These are phyloP conservation scores for Polyodon spathula DNA, from an alignment of 2,113 vertebrate species.

Conservation along the genomic window DNA sequence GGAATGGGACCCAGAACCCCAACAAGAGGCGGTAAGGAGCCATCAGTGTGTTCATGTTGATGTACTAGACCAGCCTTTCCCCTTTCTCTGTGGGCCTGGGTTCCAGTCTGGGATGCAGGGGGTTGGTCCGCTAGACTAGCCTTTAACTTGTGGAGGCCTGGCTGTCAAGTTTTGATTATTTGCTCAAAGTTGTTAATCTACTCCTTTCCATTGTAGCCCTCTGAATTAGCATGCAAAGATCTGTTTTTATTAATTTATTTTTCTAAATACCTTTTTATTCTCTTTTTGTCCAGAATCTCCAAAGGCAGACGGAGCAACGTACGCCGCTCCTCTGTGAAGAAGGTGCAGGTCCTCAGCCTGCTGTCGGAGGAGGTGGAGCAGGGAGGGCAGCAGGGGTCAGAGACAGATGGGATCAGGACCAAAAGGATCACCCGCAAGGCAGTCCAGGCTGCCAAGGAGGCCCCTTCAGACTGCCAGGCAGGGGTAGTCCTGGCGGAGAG, in stretches of 20 bases:
- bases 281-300: constrained; percentile 41
- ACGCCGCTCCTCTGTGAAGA: constrained; percentile 44
- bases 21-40: constrained; percentile 58
- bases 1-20: constrained; percentile 45
- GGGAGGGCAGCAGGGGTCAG: not conserved
- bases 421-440: not conserved
- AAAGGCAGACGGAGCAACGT: constrained; percentile 57
- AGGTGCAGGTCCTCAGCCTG: constrained; percentile 35
- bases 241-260: too few species aligned
- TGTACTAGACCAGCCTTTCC: not conserved
- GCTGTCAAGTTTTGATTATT: too few species aligned
- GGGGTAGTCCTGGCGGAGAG: constrained; percentile 3
- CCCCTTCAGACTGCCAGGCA: not conserved
- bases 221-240: too few species aligned
- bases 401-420: constrained; percentile 6
- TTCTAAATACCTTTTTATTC: not conserved
- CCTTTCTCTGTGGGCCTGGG: not conserved
- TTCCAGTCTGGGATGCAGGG: not conserved
- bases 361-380: not conserved
- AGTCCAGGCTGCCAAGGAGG: too few species aligned
- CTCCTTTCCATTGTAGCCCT: too few species aligned
- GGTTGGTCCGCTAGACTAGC: too few species aligned
- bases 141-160: too few species aligned
- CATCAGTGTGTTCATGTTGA: not conserved
- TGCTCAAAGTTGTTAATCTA: too few species aligned